Conservation (phyloP, 2,797 vertebrate species). For the Austrolebias charrua region DNA sequence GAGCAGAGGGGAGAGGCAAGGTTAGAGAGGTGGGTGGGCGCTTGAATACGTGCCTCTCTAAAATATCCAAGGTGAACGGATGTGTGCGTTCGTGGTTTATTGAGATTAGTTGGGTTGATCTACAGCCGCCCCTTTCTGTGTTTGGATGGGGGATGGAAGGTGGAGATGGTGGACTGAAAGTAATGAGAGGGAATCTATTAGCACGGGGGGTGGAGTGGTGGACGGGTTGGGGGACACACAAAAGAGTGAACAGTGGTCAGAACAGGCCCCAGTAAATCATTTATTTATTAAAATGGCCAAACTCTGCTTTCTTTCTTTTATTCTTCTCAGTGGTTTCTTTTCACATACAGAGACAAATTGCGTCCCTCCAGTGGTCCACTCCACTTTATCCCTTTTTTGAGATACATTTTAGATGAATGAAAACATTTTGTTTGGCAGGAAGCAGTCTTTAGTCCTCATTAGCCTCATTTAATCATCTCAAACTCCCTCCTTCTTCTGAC, state of each 20-base stretch:
- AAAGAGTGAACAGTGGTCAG: constrained; percentile 25
- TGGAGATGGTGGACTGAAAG: constrained; percentile 49
- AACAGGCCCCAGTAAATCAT: constrained; percentile 31
- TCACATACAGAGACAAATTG: constrained; percentile 3
- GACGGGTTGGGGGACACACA: constrained; percentile 21
- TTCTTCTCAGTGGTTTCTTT: constrained; percentile 12
- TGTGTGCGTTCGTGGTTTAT: constrained; percentile 7
- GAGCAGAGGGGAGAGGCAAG: constrained; percentile 40
- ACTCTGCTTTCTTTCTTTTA: constrained; percentile 26
- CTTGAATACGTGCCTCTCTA: constrained; percentile 26
- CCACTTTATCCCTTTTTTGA: constrained; percentile 36
- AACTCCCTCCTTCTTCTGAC: constrained; percentile 14
- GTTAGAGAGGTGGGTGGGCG: constrained; percentile 57
- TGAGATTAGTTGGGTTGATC: constrained; percentile 59
- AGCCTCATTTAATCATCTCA: constrained; percentile 33
- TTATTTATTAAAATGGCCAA: constrained; percentile 31
- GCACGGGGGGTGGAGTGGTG: constrained; percentile 10
- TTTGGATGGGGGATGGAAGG: constrained; percentile 62
- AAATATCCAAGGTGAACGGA: constrained; percentile 45
- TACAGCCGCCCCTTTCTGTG: constrained; percentile 45
- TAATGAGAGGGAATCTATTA: constrained; percentile 65
- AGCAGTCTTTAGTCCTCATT: constrained; percentile 21
- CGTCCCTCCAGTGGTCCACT: constrained; percentile 35
- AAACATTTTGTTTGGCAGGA: constrained; percentile 21
- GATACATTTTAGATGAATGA: constrained; percentile 29